phyloP scores from a whole-genome alignment of 2,888 invertebrate species.

The Drosophila recens region DNA sequence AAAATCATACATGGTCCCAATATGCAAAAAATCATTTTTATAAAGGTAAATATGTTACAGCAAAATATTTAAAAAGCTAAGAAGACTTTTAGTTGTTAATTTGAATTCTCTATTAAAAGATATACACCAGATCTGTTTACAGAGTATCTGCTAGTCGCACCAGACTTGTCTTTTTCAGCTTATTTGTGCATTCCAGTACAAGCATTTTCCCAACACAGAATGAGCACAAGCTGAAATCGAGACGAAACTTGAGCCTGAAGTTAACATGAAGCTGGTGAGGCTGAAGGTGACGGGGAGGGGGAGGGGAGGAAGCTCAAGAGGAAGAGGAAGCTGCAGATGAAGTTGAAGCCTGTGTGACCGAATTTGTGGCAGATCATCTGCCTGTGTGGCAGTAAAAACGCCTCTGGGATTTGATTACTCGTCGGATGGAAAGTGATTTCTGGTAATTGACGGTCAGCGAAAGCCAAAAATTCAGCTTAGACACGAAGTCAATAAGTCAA shows the following conservation, averaged over 20 bases:
- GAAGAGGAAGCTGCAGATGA: not conserved
- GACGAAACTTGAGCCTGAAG: conserved; percentile 8
- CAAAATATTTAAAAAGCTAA: too few relatives aligned
- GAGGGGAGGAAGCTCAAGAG: not conserved
- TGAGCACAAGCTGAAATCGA: conserved; percentile 62
- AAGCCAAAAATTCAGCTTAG: conserved; percentile 56
- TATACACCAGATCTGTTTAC: not conserved
- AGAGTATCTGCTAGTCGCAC: conserved; percentile 46
- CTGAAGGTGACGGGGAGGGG: too few relatives aligned
- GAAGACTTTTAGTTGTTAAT: too few relatives aligned
- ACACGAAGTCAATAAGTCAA: conserved; percentile 18
- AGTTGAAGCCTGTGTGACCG: conserved; percentile 34
- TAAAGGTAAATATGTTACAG: too few relatives aligned
- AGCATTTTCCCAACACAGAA: conserved; percentile 68
- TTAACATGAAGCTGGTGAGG: not conserved
- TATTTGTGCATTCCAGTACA: conserved; percentile 63
- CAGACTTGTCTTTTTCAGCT: not conserved
- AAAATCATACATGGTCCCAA: too few relatives aligned
- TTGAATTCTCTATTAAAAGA: too few relatives aligned
- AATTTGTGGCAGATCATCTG: conserved; percentile 46
- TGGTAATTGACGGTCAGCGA: conserved; percentile 68
- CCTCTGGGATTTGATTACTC: conserved; percentile 2
- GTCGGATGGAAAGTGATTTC: conserved; percentile 68
- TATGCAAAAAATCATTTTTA: too few relatives aligned
- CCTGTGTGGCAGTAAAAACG: conserved; percentile 8